Evolutionary conservation across 23 tunicate genomes (phyloP).

Genomic region (Pegea sp.): DNA sequence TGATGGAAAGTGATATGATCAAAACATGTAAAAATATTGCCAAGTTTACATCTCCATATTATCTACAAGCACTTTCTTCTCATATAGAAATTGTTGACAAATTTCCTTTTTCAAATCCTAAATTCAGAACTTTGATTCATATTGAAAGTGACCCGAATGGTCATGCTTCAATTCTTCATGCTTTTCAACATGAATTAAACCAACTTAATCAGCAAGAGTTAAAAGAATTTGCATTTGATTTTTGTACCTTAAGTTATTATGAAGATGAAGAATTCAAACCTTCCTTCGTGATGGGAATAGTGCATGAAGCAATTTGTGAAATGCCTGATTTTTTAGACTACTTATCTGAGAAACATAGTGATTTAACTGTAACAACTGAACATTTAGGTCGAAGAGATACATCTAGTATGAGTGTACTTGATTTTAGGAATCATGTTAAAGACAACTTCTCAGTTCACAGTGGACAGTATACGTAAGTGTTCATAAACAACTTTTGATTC

Average conservation of each 20-base stretch:
- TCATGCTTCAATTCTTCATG: slow-evolving; percentile 74
- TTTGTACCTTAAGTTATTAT: slow-evolving; percentile 44
- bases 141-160: slow-evolving; percentile 84
- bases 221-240: slow-evolving; percentile 56
- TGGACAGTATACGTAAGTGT: slow-evolving; percentile 81
- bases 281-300: slow-evolving; percentile 84
- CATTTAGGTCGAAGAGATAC: slow-evolving; percentile 73
- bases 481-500: no score
- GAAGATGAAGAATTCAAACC: slow-evolving; percentile 26
- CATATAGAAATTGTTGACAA: slow-evolving; percentile 39
- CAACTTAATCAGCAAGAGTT: slow-evolving; percentile 21
- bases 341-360: slow-evolving; percentile 56
- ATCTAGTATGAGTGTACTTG: slow-evolving; percentile 26
- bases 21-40: slow-evolving; percentile 1
- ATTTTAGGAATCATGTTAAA: slow-evolving; percentile 57
- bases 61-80: slow-evolving; percentile 40
- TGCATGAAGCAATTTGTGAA: slow-evolving; percentile 41
- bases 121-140: slow-evolving; percentile 48
- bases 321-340: slow-evolving; percentile 81
- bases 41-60: slow-evolving; percentile 6
- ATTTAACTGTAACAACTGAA: slow-evolving; percentile 54
- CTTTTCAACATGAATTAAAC: slow-evolving; percentile 54
- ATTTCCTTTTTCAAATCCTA: slow-evolving; percentile 32
- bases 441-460: slow-evolving; percentile 43
- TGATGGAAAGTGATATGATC: no score